Conservation (phyloP, 1,140 invertebrate species). For the Drosophila pandora region DNA sequence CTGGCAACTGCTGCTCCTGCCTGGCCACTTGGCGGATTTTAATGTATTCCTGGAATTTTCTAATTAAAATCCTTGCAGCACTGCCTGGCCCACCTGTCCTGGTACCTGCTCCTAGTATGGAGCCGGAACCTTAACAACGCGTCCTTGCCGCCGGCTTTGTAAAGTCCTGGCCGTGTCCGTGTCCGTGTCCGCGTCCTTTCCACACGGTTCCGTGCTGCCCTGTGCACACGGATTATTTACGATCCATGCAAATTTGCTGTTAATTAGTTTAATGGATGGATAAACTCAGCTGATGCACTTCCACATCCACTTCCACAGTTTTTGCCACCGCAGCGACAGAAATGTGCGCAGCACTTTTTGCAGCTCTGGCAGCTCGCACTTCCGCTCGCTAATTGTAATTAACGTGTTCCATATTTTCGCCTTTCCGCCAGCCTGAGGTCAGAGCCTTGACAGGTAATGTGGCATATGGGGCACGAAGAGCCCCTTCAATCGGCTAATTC, state of each 20-base stretch:
- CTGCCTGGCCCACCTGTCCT: constrained; percentile 50
- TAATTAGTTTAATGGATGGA: constrained; percentile 83
- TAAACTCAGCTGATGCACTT: constrained; percentile 78
- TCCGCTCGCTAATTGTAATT: constrained; percentile 78
- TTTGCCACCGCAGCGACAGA: constrained; percentile 16
- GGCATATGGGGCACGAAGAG: constrained; percentile 24
- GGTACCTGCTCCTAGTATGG: constrained; percentile 13
- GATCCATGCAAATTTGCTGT: constrained; percentile 82
- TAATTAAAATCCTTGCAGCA: constrained; percentile 75
- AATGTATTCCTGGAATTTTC: constrained; percentile 78
- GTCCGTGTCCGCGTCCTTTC: neutral
- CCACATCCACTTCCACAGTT: constrained; percentile 16
- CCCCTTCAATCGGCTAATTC: constrained; percentile 20
- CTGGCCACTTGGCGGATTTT: constrained; percentile 64
- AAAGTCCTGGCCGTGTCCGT: constrained; percentile 5
- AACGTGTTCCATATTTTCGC: constrained; percentile 74
- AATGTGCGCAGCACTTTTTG: constrained; percentile 50
- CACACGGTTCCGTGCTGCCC: constrained; percentile 1
- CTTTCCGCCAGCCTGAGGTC: constrained; percentile 7
- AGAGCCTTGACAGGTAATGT: constrained; percentile 20
- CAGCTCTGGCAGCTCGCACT: constrained; percentile 42
- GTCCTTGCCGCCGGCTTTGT: constrained; percentile 49
- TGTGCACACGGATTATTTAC: constrained; percentile 76
- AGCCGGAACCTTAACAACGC: constrained; percentile 41
- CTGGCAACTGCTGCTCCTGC: constrained; percentile 25